Evolutionary conservation across 2,888 invertebrate species (phyloP).

Genomic region (Microplitis manilae): DNA sequence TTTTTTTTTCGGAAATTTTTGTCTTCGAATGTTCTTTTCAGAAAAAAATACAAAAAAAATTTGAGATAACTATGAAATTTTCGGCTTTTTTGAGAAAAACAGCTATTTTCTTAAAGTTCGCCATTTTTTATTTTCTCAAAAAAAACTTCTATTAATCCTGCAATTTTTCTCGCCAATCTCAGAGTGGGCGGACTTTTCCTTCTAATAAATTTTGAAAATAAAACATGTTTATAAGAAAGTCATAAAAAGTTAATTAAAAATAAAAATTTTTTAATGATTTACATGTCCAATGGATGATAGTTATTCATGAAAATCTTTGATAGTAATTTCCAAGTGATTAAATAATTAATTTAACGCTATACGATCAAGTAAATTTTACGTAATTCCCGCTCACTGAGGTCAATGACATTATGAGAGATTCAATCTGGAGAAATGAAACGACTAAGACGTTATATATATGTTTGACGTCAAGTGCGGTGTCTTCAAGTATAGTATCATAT

Average conservation of each 20-base stretch:
- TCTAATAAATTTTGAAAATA: too few species aligned
- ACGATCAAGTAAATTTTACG: conserved; percentile 1
- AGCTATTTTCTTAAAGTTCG: too few species aligned
- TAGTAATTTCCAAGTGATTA: neutral
- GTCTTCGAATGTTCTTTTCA: too few species aligned
- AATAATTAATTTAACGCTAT: neutral
- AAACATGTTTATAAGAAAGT: too few species aligned
- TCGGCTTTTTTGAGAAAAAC: too few species aligned
- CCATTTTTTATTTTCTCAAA: too few species aligned
- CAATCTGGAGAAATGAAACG: neutral
- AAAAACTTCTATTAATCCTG: too few species aligned
- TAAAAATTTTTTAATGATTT: neutral
- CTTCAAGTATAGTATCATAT: neutral
- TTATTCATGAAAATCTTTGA: neutral
- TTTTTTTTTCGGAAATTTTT: too few species aligned
- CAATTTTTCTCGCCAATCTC: too few species aligned
- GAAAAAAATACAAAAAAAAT: too few species aligned
- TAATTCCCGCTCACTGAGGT: neutral
- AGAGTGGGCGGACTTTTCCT: too few species aligned
- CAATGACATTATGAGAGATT: neutral
- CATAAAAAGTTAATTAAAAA: neutral
- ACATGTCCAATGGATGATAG: neutral
- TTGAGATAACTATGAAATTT: too few species aligned
- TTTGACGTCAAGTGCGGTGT: neutral
- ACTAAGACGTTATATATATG: neutral